Base-by-base conservation (phyloP, 53 echinoderm and acorn worm species). In the Holothuria leucospilota region DNA sequence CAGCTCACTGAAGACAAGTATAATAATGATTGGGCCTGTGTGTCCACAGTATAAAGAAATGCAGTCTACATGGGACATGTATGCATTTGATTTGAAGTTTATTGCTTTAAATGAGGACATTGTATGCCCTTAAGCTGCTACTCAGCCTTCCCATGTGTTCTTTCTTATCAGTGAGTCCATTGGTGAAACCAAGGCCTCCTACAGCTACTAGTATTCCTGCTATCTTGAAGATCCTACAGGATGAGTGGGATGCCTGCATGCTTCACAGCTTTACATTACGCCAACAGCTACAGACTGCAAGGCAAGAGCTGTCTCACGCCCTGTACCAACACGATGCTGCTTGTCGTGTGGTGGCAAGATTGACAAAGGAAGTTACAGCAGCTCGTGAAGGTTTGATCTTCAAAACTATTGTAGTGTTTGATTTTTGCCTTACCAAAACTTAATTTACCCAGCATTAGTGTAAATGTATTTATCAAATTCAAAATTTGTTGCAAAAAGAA, bases 231-330 rank as follows among this genome's bases (percentile, higher is more conserved):
- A 85, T 94, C 8, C 95, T 97, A n/a, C 98, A 97, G 78, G 98
- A 97, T 71, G 98, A 97, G 81, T 97, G 98, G 98, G 98, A 97
- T 78, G 98, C 98, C 25, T 97, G 98, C 87, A 97, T 97, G 98
- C 70, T 97, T 49, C 98, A 97, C 89, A 97, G 98, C 86, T 97
- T 97, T 84, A 97, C 98, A 42, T 87, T 97, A 42, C 91, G 98
- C 13, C 98, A 97, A 79, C 98, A 97, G 91, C 89, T 97, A 38
- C 98, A 97, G 90, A 97, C 98, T 11, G 98, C 98, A 53, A 62
- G 98, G 34, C 98, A 97, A 92, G 98, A 97, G 78, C 74, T 97
- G 81, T 97, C 98, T 71, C 98, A 97, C 63, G 98, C 98, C 91
- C 92, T 97, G 80, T 97, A 97, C 63, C 98, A 97, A 87, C 98